Percentiles rank a stretch among this genome's conserved stretches.
These are phyloP conservation scores for Brienomyrus brachyistius DNA, from an alignment of 2,113 vertebrate genomes.

Conservation along the genomic window DNA sequence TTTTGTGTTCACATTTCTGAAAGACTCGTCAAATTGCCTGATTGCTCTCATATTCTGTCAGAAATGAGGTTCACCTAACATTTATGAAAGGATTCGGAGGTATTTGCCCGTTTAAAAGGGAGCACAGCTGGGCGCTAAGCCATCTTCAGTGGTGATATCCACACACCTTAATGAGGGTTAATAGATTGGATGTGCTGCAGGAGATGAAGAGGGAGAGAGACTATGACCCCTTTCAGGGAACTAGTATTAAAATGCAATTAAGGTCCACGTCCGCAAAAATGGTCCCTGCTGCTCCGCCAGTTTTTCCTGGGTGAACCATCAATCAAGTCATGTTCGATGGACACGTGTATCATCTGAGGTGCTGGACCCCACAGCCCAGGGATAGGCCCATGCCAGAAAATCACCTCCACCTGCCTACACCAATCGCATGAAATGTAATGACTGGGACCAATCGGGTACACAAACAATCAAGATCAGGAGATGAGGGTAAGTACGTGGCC, in stretches of 20 bases:
- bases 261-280: slow-evolving; percentile 13
- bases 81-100: not conserved
- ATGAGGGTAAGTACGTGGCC: not conserved
- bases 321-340: not conserved
- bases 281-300: slow-evolving; percentile 5
- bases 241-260: slow-evolving; percentile 35
- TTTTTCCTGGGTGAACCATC: not conserved
- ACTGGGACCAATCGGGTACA: not conserved
- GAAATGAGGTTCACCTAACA: not conserved
- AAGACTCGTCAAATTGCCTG: not conserved
- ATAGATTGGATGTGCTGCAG: slow-evolving; percentile 29
- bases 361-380: not conserved
- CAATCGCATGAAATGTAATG: not conserved
- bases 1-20: not conserved
- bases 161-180: slow-evolving; percentile 36
- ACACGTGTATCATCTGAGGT: not conserved
- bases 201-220: slow-evolving; percentile 20
- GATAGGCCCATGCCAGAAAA: not conserved
- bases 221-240: slow-evolving; percentile 31
- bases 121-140: slow-evolving; percentile 19
- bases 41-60: not conserved
- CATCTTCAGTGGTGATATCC: not conserved
- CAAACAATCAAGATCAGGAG: not conserved
- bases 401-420: not conserved
- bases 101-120: slow-evolving; percentile 9